Percentiles rank a stretch among this genome's conserved stretches.
phyloP scores from a whole-genome alignment of 2,797 vertebrate genomes.

The Cuculus canorus region DNA sequence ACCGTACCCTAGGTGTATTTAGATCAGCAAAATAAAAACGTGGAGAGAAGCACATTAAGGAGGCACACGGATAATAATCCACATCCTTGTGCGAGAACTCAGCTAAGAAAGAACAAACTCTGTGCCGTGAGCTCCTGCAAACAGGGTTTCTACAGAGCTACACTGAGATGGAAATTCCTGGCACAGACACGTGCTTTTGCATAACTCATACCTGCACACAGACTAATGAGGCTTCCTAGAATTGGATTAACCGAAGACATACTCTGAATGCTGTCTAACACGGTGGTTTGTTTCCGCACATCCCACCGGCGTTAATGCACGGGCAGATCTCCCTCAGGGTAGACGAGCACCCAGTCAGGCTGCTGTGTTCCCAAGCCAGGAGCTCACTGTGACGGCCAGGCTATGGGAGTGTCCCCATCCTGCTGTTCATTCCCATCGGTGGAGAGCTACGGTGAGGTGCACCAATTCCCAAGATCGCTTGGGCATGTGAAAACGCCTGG shows the following conservation, averaged over 20 bases:
- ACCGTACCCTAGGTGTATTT: not conserved
- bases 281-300: fast-evolving
- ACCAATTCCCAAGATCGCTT: not conserved
- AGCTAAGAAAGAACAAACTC: not conserved
- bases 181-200: fast-evolving
- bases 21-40: not conserved
- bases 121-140: not conserved
- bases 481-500: constrained; percentile 6
- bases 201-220: not conserved
- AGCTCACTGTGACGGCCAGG: fast-evolving
- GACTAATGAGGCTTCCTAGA: not conserved
- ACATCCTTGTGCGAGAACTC: not conserved
- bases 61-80: not conserved
- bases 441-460: not conserved
- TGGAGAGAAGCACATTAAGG: not conserved
- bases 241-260: not conserved
- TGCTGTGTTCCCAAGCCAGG: not conserved
- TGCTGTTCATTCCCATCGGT: not conserved
- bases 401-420: not conserved
- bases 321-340: not conserved
- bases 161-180: not conserved
- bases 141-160: not conserved
- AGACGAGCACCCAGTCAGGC: fast-evolving
- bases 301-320: not conserved
- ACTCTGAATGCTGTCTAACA: not conserved